These are phyloP conservation scores for Trypoxylus dichotomus DNA, from an alignment of 1,140 invertebrate species.

Conservation along the genomic window DNA sequence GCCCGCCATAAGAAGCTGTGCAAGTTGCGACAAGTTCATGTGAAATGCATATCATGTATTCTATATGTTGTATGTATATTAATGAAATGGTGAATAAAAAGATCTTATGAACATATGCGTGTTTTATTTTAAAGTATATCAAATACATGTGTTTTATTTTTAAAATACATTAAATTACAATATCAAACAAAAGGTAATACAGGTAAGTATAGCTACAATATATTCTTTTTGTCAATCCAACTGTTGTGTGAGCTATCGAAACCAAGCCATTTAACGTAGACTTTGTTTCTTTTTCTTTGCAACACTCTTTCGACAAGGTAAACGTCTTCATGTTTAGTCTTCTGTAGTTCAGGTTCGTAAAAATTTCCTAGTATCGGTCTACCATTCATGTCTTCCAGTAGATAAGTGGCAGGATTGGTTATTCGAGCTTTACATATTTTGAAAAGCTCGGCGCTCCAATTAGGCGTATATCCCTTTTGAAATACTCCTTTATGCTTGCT, in stretches of 20 bases:
- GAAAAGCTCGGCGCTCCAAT: constrained; percentile 48
- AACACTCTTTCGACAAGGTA: constrained; percentile 49
- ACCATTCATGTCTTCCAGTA: constrained; percentile 34
- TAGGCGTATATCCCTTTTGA: constrained; percentile 47
- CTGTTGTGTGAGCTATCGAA: constrained; percentile 37
- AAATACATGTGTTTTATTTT: too few species aligned
- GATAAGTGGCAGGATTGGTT: constrained; percentile 42
- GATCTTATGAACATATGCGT: too few species aligned
- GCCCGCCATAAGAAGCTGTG: too few species aligned
- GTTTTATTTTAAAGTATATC: too few species aligned
- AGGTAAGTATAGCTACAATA: neutral
- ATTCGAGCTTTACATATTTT: constrained; percentile 39
- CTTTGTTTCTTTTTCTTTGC: constrained; percentile 41
- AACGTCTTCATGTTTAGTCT: constrained; percentile 43
- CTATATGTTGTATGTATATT: too few species aligned
- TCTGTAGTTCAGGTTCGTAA: constrained; percentile 45
- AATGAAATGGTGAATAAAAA: too few species aligned
- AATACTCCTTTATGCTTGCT: constrained; percentile 40
- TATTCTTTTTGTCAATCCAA: constrained; percentile 32
- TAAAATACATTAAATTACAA: neutral
- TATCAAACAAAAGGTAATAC: too few species aligned
- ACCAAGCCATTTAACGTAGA: constrained; percentile 48
- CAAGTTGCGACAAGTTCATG: too few species aligned
- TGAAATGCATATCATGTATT: too few species aligned
- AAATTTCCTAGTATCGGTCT: constrained; percentile 42